Evolutionary conservation across 2,797 vertebrate genomes (phyloP).

Genomic region (Silurus aristotelis): DNA sequence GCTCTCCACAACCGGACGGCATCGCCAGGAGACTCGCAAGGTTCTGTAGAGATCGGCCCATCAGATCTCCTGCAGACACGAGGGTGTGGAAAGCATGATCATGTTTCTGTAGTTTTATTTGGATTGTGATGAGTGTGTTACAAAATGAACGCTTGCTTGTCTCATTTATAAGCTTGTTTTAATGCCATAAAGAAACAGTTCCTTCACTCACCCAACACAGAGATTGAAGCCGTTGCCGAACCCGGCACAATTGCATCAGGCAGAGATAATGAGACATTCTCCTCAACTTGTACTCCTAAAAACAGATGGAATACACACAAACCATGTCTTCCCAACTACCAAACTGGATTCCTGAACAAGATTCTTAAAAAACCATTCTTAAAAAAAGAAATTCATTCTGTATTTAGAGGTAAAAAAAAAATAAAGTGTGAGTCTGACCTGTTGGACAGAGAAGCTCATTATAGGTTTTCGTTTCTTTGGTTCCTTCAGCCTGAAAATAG

Average conservation of each 20-base stretch:
- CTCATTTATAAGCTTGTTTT: background rate
- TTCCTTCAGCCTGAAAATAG: slow-evolving; percentile 67
- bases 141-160: background rate
- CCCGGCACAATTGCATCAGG: no score
- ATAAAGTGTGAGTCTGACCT: slow-evolving; percentile 32
- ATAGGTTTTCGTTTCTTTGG: slow-evolving; percentile 63
- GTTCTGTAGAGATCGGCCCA: slow-evolving; percentile 82
- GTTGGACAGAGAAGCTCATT: slow-evolving; percentile 64
- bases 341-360: background rate
- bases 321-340: background rate
- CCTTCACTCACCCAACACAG: no score
- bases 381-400: background rate
- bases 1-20: slow-evolving; percentile 88
- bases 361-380: background rate
- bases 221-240: no score
- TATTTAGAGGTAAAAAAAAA: background rate
- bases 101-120: background rate
- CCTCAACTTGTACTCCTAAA: slow-evolving; percentile 42
- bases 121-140: background rate
- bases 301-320: slow-evolving; percentile 6
- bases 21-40: slow-evolving; percentile 82
- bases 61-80: slow-evolving; percentile 77
- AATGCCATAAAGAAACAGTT: slow-evolving; percentile 46
- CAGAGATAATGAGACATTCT: slow-evolving; percentile 66
- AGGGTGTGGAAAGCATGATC: no score